Base-by-base conservation (phyloP, 1,140 invertebrate species). In the Epicauta chinensis region DNA sequence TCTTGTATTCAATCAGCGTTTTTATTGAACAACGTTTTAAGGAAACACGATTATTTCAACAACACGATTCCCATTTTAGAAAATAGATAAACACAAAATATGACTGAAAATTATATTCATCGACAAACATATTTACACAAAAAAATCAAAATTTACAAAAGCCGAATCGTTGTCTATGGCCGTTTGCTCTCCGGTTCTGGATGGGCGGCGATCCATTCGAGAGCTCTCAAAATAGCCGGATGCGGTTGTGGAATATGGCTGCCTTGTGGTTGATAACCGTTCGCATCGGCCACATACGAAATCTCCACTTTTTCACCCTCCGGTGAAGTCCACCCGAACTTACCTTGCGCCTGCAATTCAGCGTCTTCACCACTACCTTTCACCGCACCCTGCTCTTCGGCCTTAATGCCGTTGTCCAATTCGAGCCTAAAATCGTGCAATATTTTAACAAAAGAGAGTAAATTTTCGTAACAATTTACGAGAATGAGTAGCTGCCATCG, bases 261-360 rank as follows among this genome's bases (percentile, higher is more conserved):
- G 2, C 80, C 80, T 1, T 73, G 65, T 41, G 78, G 73, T 5
- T 68, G 69, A 61, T 75, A 81, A 7, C 80, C 80, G 40, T 80
- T 77, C 58, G 80, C 78, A 59, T 81, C 78, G 14, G 80, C 78
- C 13, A 72, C 73, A 55, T 78, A 80, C 16, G 67, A 67, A 0
- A 78, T 42, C 4, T 15, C 42, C 49, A 66, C 55, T 5, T 78
- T 75, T 16, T 79, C 75, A 31, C 87, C 87, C 61, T 90, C 85
- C 1, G 47, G 47, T 40, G 47, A 50, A 12, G 47, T 50, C 37
- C 39, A 50, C 2, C 16, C 14, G 30, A 41, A 50, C 6, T 35
- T n/a, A 15, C 47, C 47, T 40, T 41, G 47, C 1, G 43, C 56
- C 2, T n/a, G 13, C 17, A 43, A 50, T n/a, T 44, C 51, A 11